Evolutionary conservation across 2,888 invertebrate species (phyloP), one percentile per base, ranked within the genome.

Genomic region (Yponomeuta plumbellus): DNA sequence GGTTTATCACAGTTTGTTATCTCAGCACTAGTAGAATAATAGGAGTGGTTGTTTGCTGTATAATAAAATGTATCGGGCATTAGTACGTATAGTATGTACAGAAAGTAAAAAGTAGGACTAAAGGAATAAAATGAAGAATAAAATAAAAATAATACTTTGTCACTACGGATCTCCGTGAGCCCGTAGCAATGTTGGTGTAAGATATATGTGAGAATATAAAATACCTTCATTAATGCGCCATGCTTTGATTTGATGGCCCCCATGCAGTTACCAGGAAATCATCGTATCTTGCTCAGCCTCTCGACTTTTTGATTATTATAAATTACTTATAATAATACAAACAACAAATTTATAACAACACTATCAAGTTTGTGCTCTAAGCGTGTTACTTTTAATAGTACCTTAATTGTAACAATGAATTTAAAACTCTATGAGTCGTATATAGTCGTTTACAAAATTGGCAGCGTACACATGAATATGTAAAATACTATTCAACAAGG

Each of bases 221-320:
- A 11, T 87, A 88, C 89, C 88, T 87, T 84, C 67, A 81, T 68
- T 71, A 82, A 81, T 70, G 72, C 83, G 73, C 82, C 83, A 81
- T 80, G 78, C 78, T 86, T 89, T 76, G 90, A 89, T 80, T 87
- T 88, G 81, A 81, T 81, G 84, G 83, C 84, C 88, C 91, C 90
- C 91, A 90, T 91, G 74, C 86, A 89, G 77, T 83, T 80, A 81
- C 69, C 72, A 73, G 34, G 34, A 34, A 22, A 56, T n/a, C 26
- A 65, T 57, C 26, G 11, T 56, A 20, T 64, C 63, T 61, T 34
- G 34, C 34, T 34, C 1, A 34, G 34, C 26, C 26, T 26, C 26
- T 26, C 26, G 3, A 26, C 2, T 26, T 26, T 26, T 26, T 26
- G 5, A 26, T 2, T 26, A 21, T 40, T 61, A 26, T 61, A 23